Evolutionary conservation across 2,797 vertebrate genomes (phyloP), one percentile per base, ranked within the genome.

Genomic region (Phrynocephalus vlangalii): DNA sequence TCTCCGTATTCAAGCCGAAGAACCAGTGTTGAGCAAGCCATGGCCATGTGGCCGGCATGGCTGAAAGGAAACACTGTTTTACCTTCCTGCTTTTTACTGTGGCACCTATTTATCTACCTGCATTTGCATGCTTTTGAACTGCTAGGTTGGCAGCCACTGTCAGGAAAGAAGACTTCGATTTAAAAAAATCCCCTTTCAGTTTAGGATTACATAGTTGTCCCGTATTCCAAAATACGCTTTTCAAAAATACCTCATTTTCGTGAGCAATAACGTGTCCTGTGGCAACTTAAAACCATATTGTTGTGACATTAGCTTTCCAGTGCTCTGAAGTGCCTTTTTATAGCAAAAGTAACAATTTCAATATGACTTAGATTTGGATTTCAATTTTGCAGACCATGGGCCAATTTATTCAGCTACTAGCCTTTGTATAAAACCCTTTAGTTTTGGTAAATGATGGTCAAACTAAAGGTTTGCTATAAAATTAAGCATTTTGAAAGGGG

Each of bases 281-380:
- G 26, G 38, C 67, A 78, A 68, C 63, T 82, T 67, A 68, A 67
- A 86, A 70, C 18, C 26, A 70, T 56, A 16, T n/a, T 71, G 60
- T 30, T 72, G 24, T 77, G 30, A 20, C 38, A 30, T 67, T 67
- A 50, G 33, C 52, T 30, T 73, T 79, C 52, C 50, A 30, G 44
- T 71, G 44, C 30, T 67, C 78, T 73, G 52, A 20, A 66, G 73
- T 79, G 50, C 52, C 44, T 73, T 75, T 67, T 85, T 67, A 88
- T 63, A 68, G 24, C 22, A 80, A 33, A 63, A 63, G 20, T 20
- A 63, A 63, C 60, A 63, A 63, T 63, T 4, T 63, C 9, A 63
- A 63, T 2, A 63, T 63, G 15, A 63, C 5, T 63, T 63, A 63
- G 60, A 15, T 15, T 63, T 63, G 60, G 60, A 15, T 63, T 5